Percentiles rank a stretch among this genome's conserved stretches.
These are phyloP conservation scores for Papilio demoleus DNA, from an alignment of 2,888 invertebrate genomes.

Conservation along the genomic window DNA sequence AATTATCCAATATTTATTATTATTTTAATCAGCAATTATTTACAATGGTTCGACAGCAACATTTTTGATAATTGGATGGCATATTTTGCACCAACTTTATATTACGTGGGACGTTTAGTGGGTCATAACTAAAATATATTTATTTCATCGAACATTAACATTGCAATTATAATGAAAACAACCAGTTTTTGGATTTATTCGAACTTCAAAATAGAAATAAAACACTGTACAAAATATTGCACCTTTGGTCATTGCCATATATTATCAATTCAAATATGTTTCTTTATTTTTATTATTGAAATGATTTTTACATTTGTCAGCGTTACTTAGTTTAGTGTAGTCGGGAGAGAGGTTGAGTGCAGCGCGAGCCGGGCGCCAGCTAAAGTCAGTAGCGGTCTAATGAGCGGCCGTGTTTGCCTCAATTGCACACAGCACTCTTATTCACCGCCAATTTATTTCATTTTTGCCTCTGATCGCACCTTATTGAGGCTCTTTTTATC, in stretches of 20 bases:
- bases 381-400: constrained; percentile 63
- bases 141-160: neutral
- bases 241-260: neutral
- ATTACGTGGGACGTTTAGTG: constrained; percentile 9
- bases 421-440: constrained; percentile 82
- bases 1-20: constrained; percentile 5
- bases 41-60: neutral
- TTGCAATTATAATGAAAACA: neutral
- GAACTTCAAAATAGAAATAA: neutral
- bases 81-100: neutral
- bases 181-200: neutral
- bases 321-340: constrained; percentile 5
- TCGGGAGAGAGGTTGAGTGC: constrained; percentile 20
- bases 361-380: constrained; percentile 47
- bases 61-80: neutral
- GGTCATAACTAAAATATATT: neutral
- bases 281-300: neutral
- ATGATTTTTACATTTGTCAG: neutral
- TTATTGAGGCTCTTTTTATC: constrained; percentile 82
- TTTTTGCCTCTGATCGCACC: constrained; percentile 83
- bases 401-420: constrained; percentile 82
- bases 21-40: constrained; percentile 1
- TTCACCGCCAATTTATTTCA: constrained; percentile 83
- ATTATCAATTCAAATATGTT: neutral
- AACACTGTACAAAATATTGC: neutral